Conservation (phyloP, 2,113 vertebrate species). For the Stigmatopora nigra region DNA sequence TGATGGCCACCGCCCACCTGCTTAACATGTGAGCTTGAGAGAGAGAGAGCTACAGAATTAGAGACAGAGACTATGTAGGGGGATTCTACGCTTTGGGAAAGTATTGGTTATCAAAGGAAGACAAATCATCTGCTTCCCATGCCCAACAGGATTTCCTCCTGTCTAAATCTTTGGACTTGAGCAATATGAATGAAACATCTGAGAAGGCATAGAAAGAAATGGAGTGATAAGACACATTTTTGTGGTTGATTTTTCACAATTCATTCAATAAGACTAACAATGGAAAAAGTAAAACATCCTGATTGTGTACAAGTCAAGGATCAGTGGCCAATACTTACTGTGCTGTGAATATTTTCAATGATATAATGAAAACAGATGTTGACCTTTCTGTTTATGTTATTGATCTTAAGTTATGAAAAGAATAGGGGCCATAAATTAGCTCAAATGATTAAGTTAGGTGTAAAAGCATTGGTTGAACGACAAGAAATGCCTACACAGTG, state of each 20-base stretch:
- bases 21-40: background rate
- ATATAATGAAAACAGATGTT: background rate
- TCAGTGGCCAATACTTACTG: background rate
- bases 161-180: too few relatives aligned
- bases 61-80: background rate
- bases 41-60: background rate
- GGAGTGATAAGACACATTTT: too few relatives aligned
- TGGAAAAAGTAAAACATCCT: background rate
- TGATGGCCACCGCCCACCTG: background rate
- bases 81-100: background rate
- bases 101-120: background rate
- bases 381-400: background rate
- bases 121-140: background rate
- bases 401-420: background rate
- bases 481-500: constrained; percentile 40
- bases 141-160: background rate
- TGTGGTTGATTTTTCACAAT: too few relatives aligned
- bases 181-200: too few relatives aligned
- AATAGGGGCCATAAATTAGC: background rate
- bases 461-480: constrained; percentile 6
- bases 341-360: background rate
- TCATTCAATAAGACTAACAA: background rate
- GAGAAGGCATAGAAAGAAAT: background rate
- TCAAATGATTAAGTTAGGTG: background rate
- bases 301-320: background rate